Base-by-base conservation (phyloP, 2,113 vertebrate species). In the Tragelaphus buxtoni region DNA sequence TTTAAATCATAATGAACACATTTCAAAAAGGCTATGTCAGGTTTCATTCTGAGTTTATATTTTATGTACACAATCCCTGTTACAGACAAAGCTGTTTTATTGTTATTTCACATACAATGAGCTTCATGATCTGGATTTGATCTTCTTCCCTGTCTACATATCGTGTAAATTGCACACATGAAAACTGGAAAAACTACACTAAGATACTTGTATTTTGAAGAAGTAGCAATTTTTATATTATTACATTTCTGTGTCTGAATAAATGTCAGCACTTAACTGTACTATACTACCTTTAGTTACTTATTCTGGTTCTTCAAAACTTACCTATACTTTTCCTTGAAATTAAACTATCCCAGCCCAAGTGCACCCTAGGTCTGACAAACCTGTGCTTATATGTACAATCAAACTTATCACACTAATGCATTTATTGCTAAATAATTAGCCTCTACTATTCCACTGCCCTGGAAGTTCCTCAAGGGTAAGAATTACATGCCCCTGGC, bases 51-150 rank as follows among this genome's bases (percentile, higher is more conserved):
- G 81, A 56, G 26, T 18, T 9, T 20, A 35, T 5, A 26, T 3
- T 39, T 2, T 2, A 17, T 30, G 9, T 53, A 26, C 7, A 24
- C 2, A 88, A 65, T 51, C 1, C 2, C 47, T n/a, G 0, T 22
- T 20, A 42, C 4, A 32, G 55, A 55, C 17, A 83, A 91, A 83
- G 12, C 18, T 60, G 45, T 69, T 14, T 95, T 24, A 85, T 4
- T 69, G 2, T 12, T 85, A 28, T 56, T 77, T 77, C 22, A n/a
- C 18, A 45, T 65, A 63, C 2, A 42, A 94, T 17, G 24, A 94
- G 11, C n/a, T 72, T 53, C 9, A 8, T 74, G 26, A 65, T 65
- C 47, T 55, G 45, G n/a, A 84, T 39, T 51, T 13, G 0, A 45
- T 7, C 14, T 58, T 63, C 53, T 17, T 74, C 3, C 39, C 7